Base-by-base conservation (phyloP, 1,140 invertebrate species). In the Samia ricini region DNA sequence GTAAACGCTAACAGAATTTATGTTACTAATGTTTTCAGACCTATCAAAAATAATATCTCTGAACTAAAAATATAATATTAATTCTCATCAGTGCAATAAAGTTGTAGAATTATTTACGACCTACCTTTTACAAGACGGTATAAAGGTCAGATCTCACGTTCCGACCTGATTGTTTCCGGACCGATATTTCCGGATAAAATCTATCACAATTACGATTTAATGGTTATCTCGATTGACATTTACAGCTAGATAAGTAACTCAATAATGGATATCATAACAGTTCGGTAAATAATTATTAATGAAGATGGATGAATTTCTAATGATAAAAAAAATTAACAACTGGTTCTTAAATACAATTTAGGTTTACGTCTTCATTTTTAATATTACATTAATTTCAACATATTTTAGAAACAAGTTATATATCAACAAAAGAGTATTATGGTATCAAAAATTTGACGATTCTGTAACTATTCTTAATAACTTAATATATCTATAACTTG, bases 131-230 rank as follows among this genome's bases (percentile, higher is more conserved):
- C 12, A 36, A 36, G 12, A 12, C 23, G 49, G 56, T 59, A 20
- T 56, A n/a, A 20, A 57, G 42, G 59, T 33, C 54, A 4, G 22
- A 48, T 71, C 69, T 56, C 64, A 65, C 68, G 68, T 55, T 63
- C 36, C 68, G 58, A 58, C 50, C 69, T 22, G 64, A 65, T 72
- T 69, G 64, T 52, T 64, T 59, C 56, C 52, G 61, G 33, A 18
- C 21, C 36, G 21, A 15, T 24, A 23, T 59, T 49, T 50, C 64
- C 61, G 62, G 60, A 42, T 61, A 60, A 61, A 29, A 60, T 51
- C 60, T 63, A 70, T 68, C 24, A 55, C 15, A 54, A 70, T 69
- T 70, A 55, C 21, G 15, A 24, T 22, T 59, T 24, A 36, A 29
- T 36, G n/a, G 26, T 57, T 29, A 36, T 22, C 24, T 22, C 50